phyloP scores from a whole-genome alignment of 2,888 invertebrate species.

The Carpatolechia fugitivella region DNA sequence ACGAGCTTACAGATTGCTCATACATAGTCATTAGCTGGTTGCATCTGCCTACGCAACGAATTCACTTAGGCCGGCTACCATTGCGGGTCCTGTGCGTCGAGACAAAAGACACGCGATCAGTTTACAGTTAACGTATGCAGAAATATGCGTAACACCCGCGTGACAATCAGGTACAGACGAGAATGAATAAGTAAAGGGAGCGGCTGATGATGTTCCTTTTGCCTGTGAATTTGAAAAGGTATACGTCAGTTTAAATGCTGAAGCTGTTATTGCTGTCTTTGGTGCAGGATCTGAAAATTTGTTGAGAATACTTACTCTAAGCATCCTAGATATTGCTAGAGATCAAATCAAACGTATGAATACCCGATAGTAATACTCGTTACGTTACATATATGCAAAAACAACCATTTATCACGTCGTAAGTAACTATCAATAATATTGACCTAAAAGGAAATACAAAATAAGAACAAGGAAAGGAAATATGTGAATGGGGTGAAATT shows the following conservation, averaged over 20 bases:
- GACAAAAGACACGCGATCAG: slow-evolving; percentile 19
- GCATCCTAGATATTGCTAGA: no score
- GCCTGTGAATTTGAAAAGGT: slow-evolving; percentile 4
- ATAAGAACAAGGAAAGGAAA: no score
- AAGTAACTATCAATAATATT: no score
- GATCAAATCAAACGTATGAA: no score
- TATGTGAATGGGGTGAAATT: no score
- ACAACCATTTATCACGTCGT: no score
- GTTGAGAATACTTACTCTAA: no score
- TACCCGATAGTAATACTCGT: no score
- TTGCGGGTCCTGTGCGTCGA: slow-evolving; percentile 5
- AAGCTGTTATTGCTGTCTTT: neutral
- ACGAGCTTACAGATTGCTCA: slow-evolving; percentile 40
- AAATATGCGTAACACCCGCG: slow-evolving; percentile 19
- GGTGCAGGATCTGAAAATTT: neutral
- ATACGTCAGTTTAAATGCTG: neutral
- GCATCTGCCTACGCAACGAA: slow-evolving; percentile 41
- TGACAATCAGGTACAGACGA: slow-evolving; percentile 3
- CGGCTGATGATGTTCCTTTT: neutral
- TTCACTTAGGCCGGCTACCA: slow-evolving; percentile 21
- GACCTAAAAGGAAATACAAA: no score
- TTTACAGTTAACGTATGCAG: slow-evolving; percentile 31
- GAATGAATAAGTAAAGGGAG: slow-evolving; percentile 1
- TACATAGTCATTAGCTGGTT: slow-evolving; percentile 30
- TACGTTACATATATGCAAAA: no score